Conservation (phyloP, 92 coral and sea anemone species). For the Epizoanthus illoricatus region DNA sequence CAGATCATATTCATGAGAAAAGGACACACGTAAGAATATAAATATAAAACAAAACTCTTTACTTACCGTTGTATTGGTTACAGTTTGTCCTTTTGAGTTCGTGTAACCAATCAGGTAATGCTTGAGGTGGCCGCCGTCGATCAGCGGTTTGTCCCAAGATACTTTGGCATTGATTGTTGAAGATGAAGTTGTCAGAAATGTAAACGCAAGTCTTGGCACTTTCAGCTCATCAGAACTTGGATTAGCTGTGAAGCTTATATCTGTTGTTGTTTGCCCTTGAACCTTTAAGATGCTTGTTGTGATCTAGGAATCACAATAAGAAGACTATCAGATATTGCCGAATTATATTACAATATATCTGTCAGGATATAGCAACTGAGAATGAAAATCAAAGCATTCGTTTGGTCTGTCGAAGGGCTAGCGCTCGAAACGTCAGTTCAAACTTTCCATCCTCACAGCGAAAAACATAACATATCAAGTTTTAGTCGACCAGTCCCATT, state of each 20-base stretch:
- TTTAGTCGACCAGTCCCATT: too few relatives aligned
- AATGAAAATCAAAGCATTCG: too few relatives aligned
- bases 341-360: too few relatives aligned
- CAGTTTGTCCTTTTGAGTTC: not conserved
- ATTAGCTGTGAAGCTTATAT: not conserved
- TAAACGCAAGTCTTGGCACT: not conserved
- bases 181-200: not conserved
- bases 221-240: slow-evolving; percentile 27
- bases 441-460: too few relatives aligned
- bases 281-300: not conserved
- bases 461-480: too few relatives aligned
- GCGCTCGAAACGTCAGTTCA: too few relatives aligned
- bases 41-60: not conserved
- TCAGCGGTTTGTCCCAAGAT: slow-evolving; percentile 1
- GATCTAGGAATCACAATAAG: not conserved
- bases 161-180: not conserved
- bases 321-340: too few relatives aligned
- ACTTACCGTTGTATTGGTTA: slow-evolving; percentile 6
- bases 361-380: too few relatives aligned
- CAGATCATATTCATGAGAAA: too few relatives aligned
- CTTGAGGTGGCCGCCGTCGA: not conserved
- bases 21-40: not conserved
- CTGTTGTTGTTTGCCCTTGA: not conserved
- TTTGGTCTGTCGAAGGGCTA: too few relatives aligned
- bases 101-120: not conserved